phyloP scores from a whole-genome alignment of 2,797 vertebrate species.

The Sarcoramphus papa region DNA sequence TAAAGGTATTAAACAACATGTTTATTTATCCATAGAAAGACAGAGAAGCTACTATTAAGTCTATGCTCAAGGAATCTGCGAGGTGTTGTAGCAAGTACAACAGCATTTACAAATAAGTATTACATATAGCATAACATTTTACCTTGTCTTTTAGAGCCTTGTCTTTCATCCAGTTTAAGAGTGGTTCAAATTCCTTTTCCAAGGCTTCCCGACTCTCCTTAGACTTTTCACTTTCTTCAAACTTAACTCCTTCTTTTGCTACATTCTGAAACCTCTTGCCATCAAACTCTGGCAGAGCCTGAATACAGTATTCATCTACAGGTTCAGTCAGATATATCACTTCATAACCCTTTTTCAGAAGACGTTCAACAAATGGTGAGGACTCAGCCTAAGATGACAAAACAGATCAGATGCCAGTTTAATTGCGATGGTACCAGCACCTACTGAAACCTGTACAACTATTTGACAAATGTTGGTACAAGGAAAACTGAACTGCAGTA shows the following conservation, averaged over 20 bases:
- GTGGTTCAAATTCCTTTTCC: conserved; percentile 96
- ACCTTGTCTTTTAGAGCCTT: conserved; percentile 94
- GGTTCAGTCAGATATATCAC: conserved; percentile 98
- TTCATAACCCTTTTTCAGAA: conserved; percentile 97
- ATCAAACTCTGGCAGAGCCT: conserved; percentile 96
- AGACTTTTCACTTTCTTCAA: conserved; percentile 93
- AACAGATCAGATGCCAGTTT: neutral
- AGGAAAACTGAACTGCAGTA: neutral
- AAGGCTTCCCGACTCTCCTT: conserved; percentile 89
- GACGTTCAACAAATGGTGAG: conserved; percentile 93
- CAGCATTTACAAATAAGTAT: neutral
- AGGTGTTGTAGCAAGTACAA: neutral
- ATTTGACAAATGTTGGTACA: fast-evolving
- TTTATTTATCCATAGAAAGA: neutral
- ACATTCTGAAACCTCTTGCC: conserved; percentile 98
- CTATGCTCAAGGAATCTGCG: neutral
- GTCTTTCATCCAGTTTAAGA: conserved; percentile 96
- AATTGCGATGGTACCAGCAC: neutral
- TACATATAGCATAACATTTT: neutral
- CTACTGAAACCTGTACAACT: neutral
- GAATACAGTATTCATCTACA: conserved; percentile 97
- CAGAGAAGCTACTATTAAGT: neutral
- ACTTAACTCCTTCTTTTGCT: conserved; percentile 95
- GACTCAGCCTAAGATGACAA: conserved; percentile 83
- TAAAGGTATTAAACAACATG: neutral